Evolutionary conservation across 2,797 vertebrate species (phyloP).

Genomic region (Malacoctenus gilli): DNA sequence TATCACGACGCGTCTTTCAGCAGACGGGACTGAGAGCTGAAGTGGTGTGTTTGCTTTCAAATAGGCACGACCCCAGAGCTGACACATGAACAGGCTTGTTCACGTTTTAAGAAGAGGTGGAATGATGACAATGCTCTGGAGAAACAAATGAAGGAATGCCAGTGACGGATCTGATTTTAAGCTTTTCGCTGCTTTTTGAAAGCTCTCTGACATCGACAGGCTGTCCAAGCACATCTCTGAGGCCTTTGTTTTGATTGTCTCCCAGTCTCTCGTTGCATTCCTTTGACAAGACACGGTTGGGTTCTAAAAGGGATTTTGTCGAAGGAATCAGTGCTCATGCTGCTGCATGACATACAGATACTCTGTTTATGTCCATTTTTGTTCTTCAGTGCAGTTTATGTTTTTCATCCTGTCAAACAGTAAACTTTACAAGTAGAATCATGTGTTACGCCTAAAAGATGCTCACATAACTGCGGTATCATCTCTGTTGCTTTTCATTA

Average conservation of each 20-base stretch:
- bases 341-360: no score
- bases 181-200: constrained; percentile 27
- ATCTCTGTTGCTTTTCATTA: no score
- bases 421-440: no score
- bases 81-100: constrained; percentile 46
- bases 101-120: constrained; percentile 42
- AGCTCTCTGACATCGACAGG: constrained; percentile 25
- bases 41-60: no score
- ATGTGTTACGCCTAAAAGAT: no score
- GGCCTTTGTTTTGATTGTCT: constrained; percentile 7
- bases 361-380: no score
- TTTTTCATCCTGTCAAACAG: no score
- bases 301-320: no score
- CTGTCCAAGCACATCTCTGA: neutral
- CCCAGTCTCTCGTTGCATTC: constrained; percentile 22
- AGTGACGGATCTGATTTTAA: constrained; percentile 26
- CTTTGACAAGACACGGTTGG: constrained; percentile 17
- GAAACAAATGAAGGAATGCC: constrained; percentile 47
- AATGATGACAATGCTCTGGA: constrained; percentile 50
- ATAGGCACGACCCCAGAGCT: constrained; percentile 21
- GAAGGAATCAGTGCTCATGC: neutral
- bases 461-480: no score
- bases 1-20: constrained; percentile 37
- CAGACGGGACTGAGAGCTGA: no score
- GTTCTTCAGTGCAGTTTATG: no score